A percentile compares a stretch with the other conserved stretches of the same genome.
Conservation (phyloP, 2,888 invertebrate genomes). For the Disparrhopalites patrizii region DNA sequence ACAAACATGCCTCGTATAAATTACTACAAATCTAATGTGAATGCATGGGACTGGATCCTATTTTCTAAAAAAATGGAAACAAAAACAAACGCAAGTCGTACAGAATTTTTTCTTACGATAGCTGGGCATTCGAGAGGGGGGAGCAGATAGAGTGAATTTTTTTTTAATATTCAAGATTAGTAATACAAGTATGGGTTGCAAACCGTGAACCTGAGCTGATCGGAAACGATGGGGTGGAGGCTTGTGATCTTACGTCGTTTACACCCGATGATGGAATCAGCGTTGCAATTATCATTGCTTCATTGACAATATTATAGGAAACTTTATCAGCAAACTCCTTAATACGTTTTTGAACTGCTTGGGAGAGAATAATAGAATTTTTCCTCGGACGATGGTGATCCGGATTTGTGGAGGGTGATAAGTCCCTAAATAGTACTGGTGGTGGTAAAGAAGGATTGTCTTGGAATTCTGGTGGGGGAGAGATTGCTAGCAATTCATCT, state of each 20-base stretch:
- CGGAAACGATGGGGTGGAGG: slow-evolving; percentile 30
- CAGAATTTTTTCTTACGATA: too few relatives aligned
- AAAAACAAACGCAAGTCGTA: too few relatives aligned
- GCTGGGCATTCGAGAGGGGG: too few relatives aligned
- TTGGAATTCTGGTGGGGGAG: slow-evolving; percentile 82
- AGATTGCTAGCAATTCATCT: slow-evolving; percentile 58
- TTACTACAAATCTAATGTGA: too few relatives aligned
- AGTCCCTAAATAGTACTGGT: slow-evolving; percentile 42
- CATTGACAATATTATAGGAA: slow-evolving; percentile 43
- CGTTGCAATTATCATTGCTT: slow-evolving; percentile 45
- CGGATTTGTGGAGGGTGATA: slow-evolving; percentile 18
- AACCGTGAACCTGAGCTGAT: slow-evolving; percentile 46
- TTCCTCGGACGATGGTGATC: background rate
- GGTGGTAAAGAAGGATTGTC: slow-evolving; percentile 52
- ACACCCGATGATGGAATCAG: slow-evolving; percentile 33
- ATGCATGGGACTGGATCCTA: too few relatives aligned
- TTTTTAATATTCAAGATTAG: slow-evolving; percentile 1
- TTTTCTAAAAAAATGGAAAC: too few relatives aligned
- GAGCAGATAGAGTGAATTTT: too few relatives aligned
- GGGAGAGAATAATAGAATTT: slow-evolving; percentile 4
- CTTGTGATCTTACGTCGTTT: slow-evolving; percentile 25
- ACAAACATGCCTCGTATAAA: too few relatives aligned
- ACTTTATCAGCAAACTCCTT: slow-evolving; percentile 43
- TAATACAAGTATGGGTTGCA: slow-evolving; percentile 27
- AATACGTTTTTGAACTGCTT: slow-evolving; percentile 23